These are phyloP conservation scores for Meandrusa payeni DNA, from an alignment of 2,888 invertebrate genomes.

Conservation along the genomic window DNA sequence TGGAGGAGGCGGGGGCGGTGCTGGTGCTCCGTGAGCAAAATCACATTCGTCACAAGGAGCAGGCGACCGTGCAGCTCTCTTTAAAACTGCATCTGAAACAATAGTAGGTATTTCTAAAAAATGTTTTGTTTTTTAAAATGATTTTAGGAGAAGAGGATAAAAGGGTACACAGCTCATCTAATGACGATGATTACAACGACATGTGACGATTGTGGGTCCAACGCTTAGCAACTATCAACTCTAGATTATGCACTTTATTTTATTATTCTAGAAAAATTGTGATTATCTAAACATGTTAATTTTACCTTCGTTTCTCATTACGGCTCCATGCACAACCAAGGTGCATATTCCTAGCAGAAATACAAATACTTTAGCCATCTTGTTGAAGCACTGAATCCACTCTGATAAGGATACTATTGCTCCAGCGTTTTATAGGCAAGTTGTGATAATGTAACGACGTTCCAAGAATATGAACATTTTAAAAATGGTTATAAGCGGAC, in stretches of 20 bases:
- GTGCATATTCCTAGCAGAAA: constrained; percentile 37
- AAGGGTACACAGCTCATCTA: too few species aligned
- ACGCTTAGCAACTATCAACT: too few species aligned
- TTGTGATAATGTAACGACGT: constrained; percentile 37
- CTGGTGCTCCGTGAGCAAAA: constrained; percentile 21
- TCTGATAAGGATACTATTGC: constrained; percentile 7
- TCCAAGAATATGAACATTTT: constrained; percentile 54
- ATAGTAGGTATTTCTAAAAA: constrained; percentile 1
- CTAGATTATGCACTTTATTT: too few species aligned
- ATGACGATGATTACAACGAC: too few species aligned
- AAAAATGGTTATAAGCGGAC: constrained; percentile 32
- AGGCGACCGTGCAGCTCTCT: constrained; percentile 41
- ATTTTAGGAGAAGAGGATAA: too few species aligned
- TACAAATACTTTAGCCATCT: constrained; percentile 37
- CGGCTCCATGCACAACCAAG: constrained; percentile 39
- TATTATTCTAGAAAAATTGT: too few species aligned
- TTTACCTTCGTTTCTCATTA: constrained; percentile 31
- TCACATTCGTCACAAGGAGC: constrained; percentile 33
- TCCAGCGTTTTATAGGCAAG: constrained; percentile 47
- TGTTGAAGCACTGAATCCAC: constrained; percentile 28
- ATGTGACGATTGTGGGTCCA: too few species aligned
- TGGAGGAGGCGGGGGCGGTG: constrained; percentile 27
- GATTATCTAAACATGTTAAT: too few species aligned
- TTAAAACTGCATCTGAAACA: constrained; percentile 36
- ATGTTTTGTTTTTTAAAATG: too few species aligned